Conservation (phyloP, 2,113 vertebrate species). For the Caracal caracal region DNA sequence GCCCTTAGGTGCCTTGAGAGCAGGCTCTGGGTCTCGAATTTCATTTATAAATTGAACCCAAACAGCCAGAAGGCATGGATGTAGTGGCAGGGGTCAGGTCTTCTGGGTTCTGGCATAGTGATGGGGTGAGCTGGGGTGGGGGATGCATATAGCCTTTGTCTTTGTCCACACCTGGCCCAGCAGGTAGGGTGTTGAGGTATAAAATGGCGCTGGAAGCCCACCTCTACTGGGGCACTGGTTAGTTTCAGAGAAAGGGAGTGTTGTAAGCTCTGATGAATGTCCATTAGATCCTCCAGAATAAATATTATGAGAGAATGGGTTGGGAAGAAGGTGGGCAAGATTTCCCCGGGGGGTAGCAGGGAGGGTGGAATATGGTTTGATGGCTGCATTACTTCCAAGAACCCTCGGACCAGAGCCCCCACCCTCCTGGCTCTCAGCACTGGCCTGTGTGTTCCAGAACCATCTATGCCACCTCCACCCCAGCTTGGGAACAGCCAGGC, state of each 20-base stretch:
- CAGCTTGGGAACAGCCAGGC: neutral
- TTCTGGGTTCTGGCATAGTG: neutral
- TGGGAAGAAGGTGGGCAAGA: neutral
- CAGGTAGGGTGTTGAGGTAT: neutral
- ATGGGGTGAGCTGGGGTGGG: neutral
- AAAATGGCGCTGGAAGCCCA: neutral
- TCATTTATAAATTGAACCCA: neutral
- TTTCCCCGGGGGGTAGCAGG: neutral
- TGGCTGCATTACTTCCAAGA: neutral
- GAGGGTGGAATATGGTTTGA: neutral
- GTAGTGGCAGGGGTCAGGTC: neutral
- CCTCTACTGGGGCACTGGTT: neutral
- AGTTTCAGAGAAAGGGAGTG: neutral
- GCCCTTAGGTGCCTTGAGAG: neutral
- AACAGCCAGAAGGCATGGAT: neutral
- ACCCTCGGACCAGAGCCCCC: neutral
- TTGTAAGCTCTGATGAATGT: neutral
- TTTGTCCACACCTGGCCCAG: neutral
- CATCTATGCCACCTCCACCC: neutral
- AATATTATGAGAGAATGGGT: neutral
- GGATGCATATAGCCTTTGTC: neutral
- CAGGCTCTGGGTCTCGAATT: neutral
- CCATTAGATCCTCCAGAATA: too few relatives aligned
- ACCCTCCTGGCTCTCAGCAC: neutral
- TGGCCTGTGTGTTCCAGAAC: conserved; percentile 18